Evolutionary conservation across 2,113 vertebrate species (phyloP).

Genomic region (Archocentrus centrarchus): DNA sequence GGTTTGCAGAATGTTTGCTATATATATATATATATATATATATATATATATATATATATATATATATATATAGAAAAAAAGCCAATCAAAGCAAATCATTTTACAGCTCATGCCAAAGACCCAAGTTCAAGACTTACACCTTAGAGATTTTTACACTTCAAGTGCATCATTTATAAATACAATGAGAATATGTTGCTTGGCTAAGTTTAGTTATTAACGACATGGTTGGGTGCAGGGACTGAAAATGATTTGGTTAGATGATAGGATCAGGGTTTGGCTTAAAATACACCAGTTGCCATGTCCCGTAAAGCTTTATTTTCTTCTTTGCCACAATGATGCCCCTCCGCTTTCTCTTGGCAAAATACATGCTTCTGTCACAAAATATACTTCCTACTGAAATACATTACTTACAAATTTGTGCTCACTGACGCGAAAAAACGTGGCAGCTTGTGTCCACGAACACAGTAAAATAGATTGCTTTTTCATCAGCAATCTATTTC

Average conservation of each 20-base stretch:
- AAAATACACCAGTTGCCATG: background rate
- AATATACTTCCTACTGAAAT: background rate
- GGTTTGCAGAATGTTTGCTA: background rate
- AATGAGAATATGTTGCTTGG: background rate
- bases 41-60: too few species aligned
- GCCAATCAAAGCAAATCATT: background rate
- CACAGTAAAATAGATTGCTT: background rate
- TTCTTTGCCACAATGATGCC: background rate
- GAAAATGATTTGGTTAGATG: background rate
- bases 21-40: too few species aligned
- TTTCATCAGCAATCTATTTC: background rate
- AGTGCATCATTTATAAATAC: background rate
- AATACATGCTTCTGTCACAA: background rate
- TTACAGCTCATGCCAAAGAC: background rate
- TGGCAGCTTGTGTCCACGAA: fast-evolving
- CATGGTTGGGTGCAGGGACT: background rate
- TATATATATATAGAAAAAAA: background rate
- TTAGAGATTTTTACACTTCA: too few species aligned
- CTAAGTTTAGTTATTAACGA: background rate
- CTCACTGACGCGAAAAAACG: background rate
- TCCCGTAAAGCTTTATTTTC: background rate
- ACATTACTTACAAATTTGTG: background rate
- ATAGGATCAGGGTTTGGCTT: background rate
- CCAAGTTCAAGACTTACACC: background rate
- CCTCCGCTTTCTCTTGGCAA: background rate